phyloP scores from a whole-genome alignment of 2,888 invertebrate genomes.

The Maniola hyperantus region DNA sequence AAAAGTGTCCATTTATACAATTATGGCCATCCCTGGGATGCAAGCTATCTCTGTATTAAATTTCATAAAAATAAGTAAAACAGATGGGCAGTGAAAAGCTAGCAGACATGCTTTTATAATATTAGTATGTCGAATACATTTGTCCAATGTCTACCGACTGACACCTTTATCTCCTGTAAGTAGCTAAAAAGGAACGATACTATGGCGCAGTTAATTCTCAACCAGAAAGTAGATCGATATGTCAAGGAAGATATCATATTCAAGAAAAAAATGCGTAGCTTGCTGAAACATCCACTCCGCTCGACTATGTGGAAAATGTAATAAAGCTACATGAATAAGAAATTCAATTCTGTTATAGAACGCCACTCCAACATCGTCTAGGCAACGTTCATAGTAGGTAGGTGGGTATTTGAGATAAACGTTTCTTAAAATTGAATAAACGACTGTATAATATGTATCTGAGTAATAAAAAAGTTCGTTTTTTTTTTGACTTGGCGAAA shows the following conservation, averaged over 20 bases:
- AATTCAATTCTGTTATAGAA: constrained; percentile 52
- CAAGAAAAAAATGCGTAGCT: constrained; percentile 40
- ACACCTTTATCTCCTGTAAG: background rate
- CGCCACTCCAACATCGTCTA: constrained; percentile 40
- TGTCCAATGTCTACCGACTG: too few relatives aligned
- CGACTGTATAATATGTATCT: background rate
- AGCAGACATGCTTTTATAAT: too few relatives aligned
- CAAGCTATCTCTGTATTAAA: too few relatives aligned
- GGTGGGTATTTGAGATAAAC: constrained; percentile 30
- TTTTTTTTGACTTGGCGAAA: too few relatives aligned
- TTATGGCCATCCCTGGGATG: too few relatives aligned
- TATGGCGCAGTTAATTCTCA: background rate
- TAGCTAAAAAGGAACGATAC: background rate
- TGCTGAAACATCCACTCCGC: constrained; percentile 35
- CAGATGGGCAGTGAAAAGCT: too few relatives aligned
- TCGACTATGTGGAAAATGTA: constrained; percentile 42
- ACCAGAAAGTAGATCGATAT: constrained; percentile 19
- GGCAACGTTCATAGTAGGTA: constrained; percentile 35
- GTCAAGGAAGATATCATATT: constrained; percentile 22
- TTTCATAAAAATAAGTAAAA: too few relatives aligned
- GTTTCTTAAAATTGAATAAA: constrained; percentile 26
- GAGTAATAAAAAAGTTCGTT: background rate
- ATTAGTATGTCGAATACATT: too few relatives aligned
- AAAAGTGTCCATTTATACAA: too few relatives aligned
- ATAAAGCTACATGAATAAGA: constrained; percentile 52